Percentiles rank a stretch among this genome's conserved stretches.
Conservation (phyloP, 2,888 invertebrate species). For the Drepana falcataria region DNA sequence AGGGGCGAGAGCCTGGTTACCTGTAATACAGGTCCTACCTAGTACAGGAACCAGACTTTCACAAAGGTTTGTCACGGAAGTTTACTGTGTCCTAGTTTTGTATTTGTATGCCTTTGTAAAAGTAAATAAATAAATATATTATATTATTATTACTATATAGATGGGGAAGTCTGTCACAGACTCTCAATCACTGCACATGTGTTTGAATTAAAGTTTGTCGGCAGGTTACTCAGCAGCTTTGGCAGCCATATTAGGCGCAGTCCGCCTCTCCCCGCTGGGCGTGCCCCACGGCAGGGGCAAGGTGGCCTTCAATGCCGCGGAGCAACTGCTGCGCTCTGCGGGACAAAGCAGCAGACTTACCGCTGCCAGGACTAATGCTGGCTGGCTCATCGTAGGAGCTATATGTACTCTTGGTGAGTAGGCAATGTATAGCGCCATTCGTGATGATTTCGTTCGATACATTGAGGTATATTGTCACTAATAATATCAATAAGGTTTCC, state of each 20-base stretch:
- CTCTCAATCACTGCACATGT: too few species aligned
- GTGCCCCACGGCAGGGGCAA: conserved; percentile 98
- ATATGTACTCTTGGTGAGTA: conserved; percentile 93
- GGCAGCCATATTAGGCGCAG: conserved; percentile 95
- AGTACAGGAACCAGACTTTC: too few species aligned
- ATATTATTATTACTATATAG: too few species aligned
- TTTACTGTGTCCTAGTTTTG: too few species aligned
- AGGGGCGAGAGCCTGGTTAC: too few species aligned
- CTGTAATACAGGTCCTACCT: too few species aligned
- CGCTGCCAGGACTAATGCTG: conserved; percentile 96
- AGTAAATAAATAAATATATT: too few species aligned
- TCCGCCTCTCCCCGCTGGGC: conserved; percentile 92
- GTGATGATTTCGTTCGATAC: not conserved
- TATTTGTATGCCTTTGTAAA: too few species aligned
- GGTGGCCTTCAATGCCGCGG: conserved; percentile 97
- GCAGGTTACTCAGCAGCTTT: conserved; percentile 94
- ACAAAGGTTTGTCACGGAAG: too few species aligned
- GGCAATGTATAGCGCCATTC: not conserved
- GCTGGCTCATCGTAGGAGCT: conserved; percentile 97
- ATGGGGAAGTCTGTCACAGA: too few species aligned
- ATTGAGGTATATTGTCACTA: too few species aligned
- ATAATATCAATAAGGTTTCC: not conserved
- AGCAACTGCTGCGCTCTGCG: conserved; percentile 96
- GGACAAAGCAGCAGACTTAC: conserved; percentile 97
- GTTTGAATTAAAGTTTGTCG: too few species aligned